Evolutionary conservation across 2,888 invertebrate genomes (phyloP).

Genomic region (Dioctria linearis): DNA sequence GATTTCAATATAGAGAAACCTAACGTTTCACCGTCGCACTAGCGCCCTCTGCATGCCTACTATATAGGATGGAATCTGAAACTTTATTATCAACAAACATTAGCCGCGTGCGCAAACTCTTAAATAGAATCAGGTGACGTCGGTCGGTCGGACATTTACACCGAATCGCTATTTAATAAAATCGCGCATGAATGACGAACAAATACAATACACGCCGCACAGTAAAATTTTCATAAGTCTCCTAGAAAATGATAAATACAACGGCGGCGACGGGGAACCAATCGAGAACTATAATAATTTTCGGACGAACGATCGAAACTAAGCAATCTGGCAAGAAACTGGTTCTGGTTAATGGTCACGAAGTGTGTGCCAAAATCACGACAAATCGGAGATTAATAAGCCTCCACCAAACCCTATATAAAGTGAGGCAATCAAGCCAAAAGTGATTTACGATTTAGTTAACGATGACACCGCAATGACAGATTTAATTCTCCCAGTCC

Average conservation of each 20-base stretch:
- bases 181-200: background rate
- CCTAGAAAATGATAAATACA: constrained; percentile 31
- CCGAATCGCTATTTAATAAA: background rate
- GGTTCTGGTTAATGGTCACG: background rate
- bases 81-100: constrained; percentile 7
- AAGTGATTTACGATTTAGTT: constrained; percentile 31
- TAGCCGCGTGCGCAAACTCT: background rate
- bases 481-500: constrained; percentile 19
- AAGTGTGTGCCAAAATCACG: constrained; percentile 23
- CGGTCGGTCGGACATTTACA: background rate
- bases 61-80: background rate
- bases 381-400: constrained; percentile 46
- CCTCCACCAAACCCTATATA: background rate
- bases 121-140: constrained; percentile 46
- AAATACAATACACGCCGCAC: background rate
- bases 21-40: background rate
- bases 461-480: constrained; percentile 20
- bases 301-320: too few species aligned
- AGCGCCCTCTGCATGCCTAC: background rate
- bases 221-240: background rate
- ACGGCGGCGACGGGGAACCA: background rate
- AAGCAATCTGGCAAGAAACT: background rate
- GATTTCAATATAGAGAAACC: constrained; percentile 12
- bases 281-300: background rate
- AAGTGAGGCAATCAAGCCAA: background rate